Base-by-base conservation (phyloP, 2,797 vertebrate species). In the Darevskia nairensis region DNA sequence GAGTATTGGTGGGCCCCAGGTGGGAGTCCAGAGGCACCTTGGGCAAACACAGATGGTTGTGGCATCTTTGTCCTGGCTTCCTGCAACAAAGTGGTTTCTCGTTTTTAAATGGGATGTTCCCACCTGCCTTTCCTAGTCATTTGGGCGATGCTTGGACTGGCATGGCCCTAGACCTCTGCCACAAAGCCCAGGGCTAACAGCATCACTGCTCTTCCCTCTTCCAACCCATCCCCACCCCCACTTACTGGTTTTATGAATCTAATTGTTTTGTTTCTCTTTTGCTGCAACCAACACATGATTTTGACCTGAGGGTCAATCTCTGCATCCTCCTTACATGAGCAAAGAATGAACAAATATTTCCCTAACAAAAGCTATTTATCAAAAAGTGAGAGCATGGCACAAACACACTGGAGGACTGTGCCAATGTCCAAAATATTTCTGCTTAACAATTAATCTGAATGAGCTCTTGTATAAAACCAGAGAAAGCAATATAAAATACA, bases 401-500 rank as follows among this genome's bases (percentile, higher is more conserved):
- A n/a, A 17, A 32, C 27, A 27, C 19, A 19, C 29, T 41, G 61
- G 64, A 25, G 32, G 74, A 59, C 21, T 4, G 25, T 75, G 25
- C 25, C 71, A 75, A 61, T 13, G 25, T 82, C 64, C 27, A 35
- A 9, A 41, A 39, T 41, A 75, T 75, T 27, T 75, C 71, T 39
- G 27, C 46, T 75, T n/a, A 39, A 41, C 55, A 61, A 19, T 75
- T 85, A 68, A 35, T 25, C 61, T 50, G 23, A 50, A 68, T 78
- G 82, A 83, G 81, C 17, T 74, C 35, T 4, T 90, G 83, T 39
- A 1, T 80, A 90, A 84, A 88, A 82, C 72, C 82, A 0, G 64
- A 88, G 81, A 88, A 90, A 92, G n/a, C 64, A n/a, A 39, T 75
- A n/a, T 21, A 85, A 64, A 77, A 76, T 86, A 11, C 29, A 84